These are phyloP conservation scores for Netelia virgata DNA, from an alignment of 2,888 invertebrate species.

Conservation along the genomic window DNA sequence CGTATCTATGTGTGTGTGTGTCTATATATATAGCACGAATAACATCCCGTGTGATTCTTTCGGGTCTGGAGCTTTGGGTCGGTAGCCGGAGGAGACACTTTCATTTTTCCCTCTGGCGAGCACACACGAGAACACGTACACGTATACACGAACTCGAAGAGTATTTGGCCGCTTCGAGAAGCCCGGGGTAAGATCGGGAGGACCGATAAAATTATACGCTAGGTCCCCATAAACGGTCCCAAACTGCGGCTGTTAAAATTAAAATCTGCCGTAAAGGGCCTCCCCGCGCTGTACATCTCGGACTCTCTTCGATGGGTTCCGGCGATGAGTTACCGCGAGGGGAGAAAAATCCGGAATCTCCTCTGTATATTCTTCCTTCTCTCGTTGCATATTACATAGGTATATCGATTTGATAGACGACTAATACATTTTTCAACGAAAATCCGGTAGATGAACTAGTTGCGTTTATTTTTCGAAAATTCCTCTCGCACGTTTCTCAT, in stretches of 20 bases:
- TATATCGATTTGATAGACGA: neutral
- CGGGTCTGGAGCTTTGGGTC: constrained; percentile 20
- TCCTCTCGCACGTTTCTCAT: neutral
- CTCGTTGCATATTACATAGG: constrained; percentile 18
- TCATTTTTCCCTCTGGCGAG: constrained; percentile 58
- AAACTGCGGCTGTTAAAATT: constrained; percentile 82
- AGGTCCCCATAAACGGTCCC: constrained; percentile 80
- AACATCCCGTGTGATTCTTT: constrained; percentile 47
- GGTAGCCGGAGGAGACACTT: constrained; percentile 59
- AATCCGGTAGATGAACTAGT: neutral
- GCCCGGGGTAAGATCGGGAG: constrained; percentile 81
- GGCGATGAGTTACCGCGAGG: constrained; percentile 63
- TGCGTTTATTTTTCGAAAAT: neutral
- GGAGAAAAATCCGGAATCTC: constrained; percentile 6
- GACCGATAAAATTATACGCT: constrained; percentile 83
- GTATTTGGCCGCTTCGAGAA: constrained; percentile 77
- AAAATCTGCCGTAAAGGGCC: constrained; percentile 81
- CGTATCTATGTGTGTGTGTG: neutral
- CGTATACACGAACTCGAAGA: constrained; percentile 62
- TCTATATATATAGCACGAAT: constrained; percentile 2
- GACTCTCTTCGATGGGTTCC: constrained; percentile 57
- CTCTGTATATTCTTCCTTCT: constrained; percentile 13
- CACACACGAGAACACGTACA: constrained; percentile 6
- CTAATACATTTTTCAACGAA: neutral
- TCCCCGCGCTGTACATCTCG: constrained; percentile 69